Base-by-base conservation (phyloP, 2,113 vertebrate species). In the Pheucticus melanocephalus region DNA sequence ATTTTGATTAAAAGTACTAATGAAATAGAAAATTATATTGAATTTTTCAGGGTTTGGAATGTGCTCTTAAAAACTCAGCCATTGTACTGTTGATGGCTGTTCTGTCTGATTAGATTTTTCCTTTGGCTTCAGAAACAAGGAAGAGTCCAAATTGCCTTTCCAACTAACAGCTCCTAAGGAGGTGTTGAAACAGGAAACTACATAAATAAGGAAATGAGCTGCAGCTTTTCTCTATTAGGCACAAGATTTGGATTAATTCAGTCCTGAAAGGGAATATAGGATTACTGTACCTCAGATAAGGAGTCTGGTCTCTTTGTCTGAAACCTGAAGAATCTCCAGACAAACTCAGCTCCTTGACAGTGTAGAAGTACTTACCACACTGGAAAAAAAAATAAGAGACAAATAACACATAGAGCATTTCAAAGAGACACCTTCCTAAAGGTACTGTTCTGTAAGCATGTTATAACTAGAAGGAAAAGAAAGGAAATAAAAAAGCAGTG, bases 141-240 rank as follows among this genome's bases (percentile, higher is more conserved):
- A 66, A 83, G 37, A 80, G 9, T 78, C 51, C 44, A 86, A 95
- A 93, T 44, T 92, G 4, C 42, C 15, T 91, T 92, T 88, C 68
- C 45, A 50, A 63, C 66, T 90, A 85, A 66, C 57, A 91, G 73
- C 54, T 92, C 50, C 57, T 63, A 51, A 69, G 71, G 30, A 90
- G 42, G 59, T 77, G 66, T 47, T 90, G 75, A 90, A 94, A 77
- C 24, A 54, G 30, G 47, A 69, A 94, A 50, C 33, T n/a, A 66
- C 42, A 72, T 25, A 90, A 91, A 82, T 91, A 95, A 88, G 70
- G 28, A 95, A 93, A 92, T 88, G 42, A 95, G 70, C 54, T 77
- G 30, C 53, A 87, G 42, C n/a, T 82, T 91, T 93, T 72, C 40
- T 86, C 31, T 48, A 11, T 25, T 92, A 88, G 33, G 19, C 19